Base-by-base conservation (phyloP, 2,797 vertebrate species). In the Thalassophryne amazonica region DNA sequence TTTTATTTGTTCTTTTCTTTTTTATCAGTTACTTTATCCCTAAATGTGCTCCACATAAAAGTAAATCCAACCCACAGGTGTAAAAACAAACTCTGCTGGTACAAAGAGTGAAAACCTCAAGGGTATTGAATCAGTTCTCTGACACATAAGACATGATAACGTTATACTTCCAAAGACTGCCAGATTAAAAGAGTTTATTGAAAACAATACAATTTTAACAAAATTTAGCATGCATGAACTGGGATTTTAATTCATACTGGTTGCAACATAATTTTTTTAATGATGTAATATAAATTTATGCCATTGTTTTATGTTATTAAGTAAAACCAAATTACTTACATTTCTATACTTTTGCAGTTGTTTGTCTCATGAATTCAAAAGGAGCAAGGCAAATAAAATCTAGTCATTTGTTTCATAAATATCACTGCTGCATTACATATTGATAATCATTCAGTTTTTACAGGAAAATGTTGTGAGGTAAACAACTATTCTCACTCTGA, bases 61-160 rank as follows among this genome's bases (percentile, higher is more conserved):
- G 40, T 43, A 67, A 76, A 80, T 74, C 31, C 50, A 32, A 49
- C 51, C 58, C 77, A 73, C 59, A 78, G 69, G 76, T 79, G 74
- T 75, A 76, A 76, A 65, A 79, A 53, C 48, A 68, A 69, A 69
- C 81, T 62, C 63, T 31, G 30, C 53, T 39, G 46, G 53, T 29
- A 43, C 57, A 43, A 19, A 5, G 50, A 73, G 78, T 60, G 71
- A 65, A 51, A 73, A 64, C 42, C 69, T 71, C 53, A 65, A n/a
- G n/a, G n/a, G 70, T 66, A 69, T 84, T 71, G 29, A 62, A 68
- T 55, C 30, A 13, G 62, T 43, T 67, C 73, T 81, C 60, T 49
- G 67, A 82, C 78, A 74, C 72, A 78, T 55, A 61, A 70, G 63
- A 62, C 71, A 59, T 49, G 41, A 58, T 69, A 43, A 63, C 70